Evolutionary conservation across 2,113 vertebrate species (phyloP).

Genomic region (Capricornis sumatraensis): DNA sequence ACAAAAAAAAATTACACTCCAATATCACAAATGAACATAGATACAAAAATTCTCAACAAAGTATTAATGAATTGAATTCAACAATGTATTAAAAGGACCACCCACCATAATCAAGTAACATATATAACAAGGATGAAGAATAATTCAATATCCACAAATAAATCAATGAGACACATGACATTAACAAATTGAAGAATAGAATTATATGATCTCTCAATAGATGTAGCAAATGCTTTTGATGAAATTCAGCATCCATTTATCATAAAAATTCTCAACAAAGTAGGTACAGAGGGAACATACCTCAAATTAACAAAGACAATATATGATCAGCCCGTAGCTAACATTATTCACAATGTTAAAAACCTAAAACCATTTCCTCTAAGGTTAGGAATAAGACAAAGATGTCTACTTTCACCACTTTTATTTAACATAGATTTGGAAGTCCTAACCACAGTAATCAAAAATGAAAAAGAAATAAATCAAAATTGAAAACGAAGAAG

Average conservation of each 20-base stretch:
- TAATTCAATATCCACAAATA: background rate
- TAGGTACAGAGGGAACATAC: background rate
- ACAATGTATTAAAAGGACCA: background rate
- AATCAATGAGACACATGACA: background rate
- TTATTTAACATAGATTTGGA: background rate
- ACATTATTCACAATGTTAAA: background rate
- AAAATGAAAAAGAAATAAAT: background rate
- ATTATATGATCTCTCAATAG: background rate
- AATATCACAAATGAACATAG: background rate
- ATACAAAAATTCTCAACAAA: background rate
- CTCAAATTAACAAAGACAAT: background rate
- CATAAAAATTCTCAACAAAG: background rate
- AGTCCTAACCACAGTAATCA: background rate
- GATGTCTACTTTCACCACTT: background rate
- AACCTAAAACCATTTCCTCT: background rate
- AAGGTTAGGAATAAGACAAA: background rate
- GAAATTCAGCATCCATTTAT: background rate
- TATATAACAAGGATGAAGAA: background rate
- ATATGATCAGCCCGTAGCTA: background rate
- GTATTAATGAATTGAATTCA: background rate
- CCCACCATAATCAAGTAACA: background rate
- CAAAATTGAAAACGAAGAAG: background rate
- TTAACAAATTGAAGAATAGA: background rate
- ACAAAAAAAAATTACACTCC: background rate
- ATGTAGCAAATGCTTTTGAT: background rate